Percentiles rank a stretch among this genome's conserved stretches.
phyloP scores from a whole-genome alignment of 2,888 invertebrate genomes.

The Sinodicranocentrus sp. region DNA sequence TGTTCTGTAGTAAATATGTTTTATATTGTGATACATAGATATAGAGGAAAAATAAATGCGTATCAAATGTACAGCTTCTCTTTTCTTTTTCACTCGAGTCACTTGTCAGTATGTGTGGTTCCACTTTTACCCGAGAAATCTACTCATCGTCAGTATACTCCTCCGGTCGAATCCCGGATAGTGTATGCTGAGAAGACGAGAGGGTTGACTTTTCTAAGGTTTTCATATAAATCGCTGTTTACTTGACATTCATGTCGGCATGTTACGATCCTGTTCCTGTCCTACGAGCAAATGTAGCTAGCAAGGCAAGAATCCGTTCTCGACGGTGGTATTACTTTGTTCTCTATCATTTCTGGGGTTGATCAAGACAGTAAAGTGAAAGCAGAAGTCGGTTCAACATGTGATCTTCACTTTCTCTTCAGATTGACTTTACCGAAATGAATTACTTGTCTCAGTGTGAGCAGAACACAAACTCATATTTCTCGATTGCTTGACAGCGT shows the following conservation, averaged over 20 bases:
- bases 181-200: conserved; percentile 32
- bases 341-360: conserved; percentile 20
- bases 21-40: neutral
- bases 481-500: no score
- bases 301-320: no score
- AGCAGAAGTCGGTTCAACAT: conserved; percentile 19
- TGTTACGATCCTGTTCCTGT: conserved; percentile 1
- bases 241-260: conserved; percentile 43
- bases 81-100: neutral
- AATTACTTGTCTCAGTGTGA: no score
- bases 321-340: neutral
- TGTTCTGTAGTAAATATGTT: neutral
- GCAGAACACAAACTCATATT: no score
- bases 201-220: conserved; percentile 56
- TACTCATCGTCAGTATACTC: conserved; percentile 15
- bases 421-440: no score
- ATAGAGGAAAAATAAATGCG: conserved; percentile 1
- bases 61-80: neutral
- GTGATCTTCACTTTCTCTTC: conserved; percentile 8
- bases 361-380: conserved; percentile 43
- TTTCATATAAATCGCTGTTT: conserved; percentile 37
- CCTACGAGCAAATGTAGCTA: neutral
- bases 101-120: conserved; percentile 8
- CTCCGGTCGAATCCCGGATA: conserved; percentile 40
- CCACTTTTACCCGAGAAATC: conserved; percentile 45